Evolutionary conservation across 2,888 invertebrate species (phyloP), one percentile per base, ranked within the genome.

Genomic region (Amiota minor): DNA sequence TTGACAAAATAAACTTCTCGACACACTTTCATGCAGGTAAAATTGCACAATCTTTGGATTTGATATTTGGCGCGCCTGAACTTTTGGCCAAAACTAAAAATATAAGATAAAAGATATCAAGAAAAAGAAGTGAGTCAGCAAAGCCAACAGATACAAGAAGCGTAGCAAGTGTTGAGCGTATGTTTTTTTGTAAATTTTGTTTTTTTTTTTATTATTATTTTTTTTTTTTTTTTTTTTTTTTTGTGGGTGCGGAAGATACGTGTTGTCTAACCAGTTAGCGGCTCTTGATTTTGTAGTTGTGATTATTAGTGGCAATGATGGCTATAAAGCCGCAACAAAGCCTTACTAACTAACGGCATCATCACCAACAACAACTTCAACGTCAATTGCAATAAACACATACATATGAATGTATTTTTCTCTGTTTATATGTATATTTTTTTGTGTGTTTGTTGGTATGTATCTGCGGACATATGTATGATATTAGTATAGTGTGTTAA

Each of bases 31-130:
- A 47, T 67, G 61, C 70, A 61, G 72, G 20, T 46, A 77, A 76
- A 77, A 79, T 83, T 85, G 80, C 82, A 83, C 85, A 83, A 83
- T 72, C 69, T 14, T 45, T 61, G 35, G 35, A 50, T 72, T 55
- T 71, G 50, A 64, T 64, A 71, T 64, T 71, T 71, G 62, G 68
- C 61, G 69, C 72, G 65, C 74, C 64, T 74, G 74, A 74, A 74
- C 74, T 74, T 74, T 35, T 74, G 69, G 69, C 74, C 74, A 74
- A 72, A 62, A 69, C 45, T 45, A 72, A 65, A 35, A 23, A 56
- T 11, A 2, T 12, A 3, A 18, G 23, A 59, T 59, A 9, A 59
- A 59, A 59, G 23, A 73, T 64, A 62, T 47, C 56, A 45, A 49
- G 64, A 61, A 23, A 20, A 55, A 70, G 14, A 35, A 67, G 56